These are phyloP conservation scores for Carapus acus DNA, from an alignment of 2,797 vertebrate genomes.

Conservation along the genomic window DNA sequence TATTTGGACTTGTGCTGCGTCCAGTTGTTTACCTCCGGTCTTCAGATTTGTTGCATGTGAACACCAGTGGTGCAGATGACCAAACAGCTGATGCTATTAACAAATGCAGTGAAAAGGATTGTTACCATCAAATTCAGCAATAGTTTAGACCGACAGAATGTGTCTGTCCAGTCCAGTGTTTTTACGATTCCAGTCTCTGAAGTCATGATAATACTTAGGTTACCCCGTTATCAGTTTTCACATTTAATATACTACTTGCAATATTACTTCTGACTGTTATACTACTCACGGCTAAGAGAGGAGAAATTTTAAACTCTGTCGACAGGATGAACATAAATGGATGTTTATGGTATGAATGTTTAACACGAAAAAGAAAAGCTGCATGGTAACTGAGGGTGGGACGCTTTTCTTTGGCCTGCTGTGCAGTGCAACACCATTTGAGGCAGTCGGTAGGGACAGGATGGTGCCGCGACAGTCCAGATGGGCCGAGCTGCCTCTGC, in stretches of 20 bases:
- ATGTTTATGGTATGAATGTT: slow-evolving; percentile 11
- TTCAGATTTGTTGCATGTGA: slow-evolving; percentile 14
- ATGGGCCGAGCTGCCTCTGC: slow-evolving; percentile 61
- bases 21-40: not conserved
- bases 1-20: not conserved
- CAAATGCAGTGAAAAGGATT: slow-evolving; percentile 7
- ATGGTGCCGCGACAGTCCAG: slow-evolving; percentile 55
- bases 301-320: slow-evolving; percentile 6
- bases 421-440: slow-evolving; percentile 8
- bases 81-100: not conserved
- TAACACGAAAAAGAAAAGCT: slow-evolving; percentile 27
- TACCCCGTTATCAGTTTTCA: slow-evolving; percentile 13
- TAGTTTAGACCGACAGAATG: slow-evolving; percentile 18
- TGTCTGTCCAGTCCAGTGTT: slow-evolving; percentile 13
- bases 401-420: slow-evolving; percentile 1
- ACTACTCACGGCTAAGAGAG: no score
- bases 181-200: no score
- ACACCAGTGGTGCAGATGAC: slow-evolving; percentile 9
- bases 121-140: slow-evolving; percentile 19
- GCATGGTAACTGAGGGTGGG: slow-evolving; percentile 14
- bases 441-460: slow-evolving; percentile 8
- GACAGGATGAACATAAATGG: slow-evolving; percentile 11
- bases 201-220: no score
- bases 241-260: slow-evolving; percentile 9
- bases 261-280: no score